A percentile compares a stretch with the other conserved stretches of the same genome.
phyloP scores from a whole-genome alignment of 1,140 invertebrate genomes.

The Drosophila ficusphila region DNA sequence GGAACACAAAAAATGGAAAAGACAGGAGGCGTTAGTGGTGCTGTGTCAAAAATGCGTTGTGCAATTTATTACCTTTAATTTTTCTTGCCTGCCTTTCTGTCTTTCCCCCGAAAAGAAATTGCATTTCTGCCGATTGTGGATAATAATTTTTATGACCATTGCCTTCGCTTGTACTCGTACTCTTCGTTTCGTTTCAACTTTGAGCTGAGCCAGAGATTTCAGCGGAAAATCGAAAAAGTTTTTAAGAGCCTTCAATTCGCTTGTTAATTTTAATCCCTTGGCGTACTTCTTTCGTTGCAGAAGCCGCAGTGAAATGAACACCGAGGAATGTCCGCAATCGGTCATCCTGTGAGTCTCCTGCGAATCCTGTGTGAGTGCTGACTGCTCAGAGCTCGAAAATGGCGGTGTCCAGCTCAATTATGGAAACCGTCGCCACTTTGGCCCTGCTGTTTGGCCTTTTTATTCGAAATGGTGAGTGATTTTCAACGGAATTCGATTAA shows the following conservation, averaged over 20 bases:
- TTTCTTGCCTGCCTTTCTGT: constrained; percentile 48
- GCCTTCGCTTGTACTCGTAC: constrained; percentile 18
- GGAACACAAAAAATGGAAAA: constrained; percentile 31
- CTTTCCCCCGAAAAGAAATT: constrained; percentile 34
- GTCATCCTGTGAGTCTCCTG: constrained; percentile 36
- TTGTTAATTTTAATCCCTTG: constrained; percentile 53
- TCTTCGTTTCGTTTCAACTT: constrained; percentile 38
- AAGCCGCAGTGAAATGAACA: constrained; percentile 33
- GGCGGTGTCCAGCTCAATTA: constrained; percentile 52
- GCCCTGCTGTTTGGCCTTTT: constrained; percentile 57
- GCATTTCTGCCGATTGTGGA: constrained; percentile 62
- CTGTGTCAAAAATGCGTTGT: constrained; percentile 69
- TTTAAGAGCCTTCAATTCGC: constrained; percentile 37
- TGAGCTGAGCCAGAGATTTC: constrained; percentile 20
- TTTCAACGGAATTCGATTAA: background rate
- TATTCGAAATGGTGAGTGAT: constrained; percentile 61
- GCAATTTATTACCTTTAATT: constrained; percentile 77
- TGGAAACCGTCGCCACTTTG: constrained; percentile 61
- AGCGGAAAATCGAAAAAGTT: constrained; percentile 40
- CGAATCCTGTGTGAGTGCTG: constrained; percentile 18
- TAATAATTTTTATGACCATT: constrained; percentile 46
- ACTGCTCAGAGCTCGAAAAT: constrained; percentile 32
- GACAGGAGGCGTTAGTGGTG: constrained; percentile 15
- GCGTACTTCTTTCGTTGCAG: constrained; percentile 7
- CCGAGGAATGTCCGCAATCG: constrained; percentile 36